Base-by-base conservation (phyloP, 2,113 vertebrate genomes). In the Toxotes jaculatrix region DNA sequence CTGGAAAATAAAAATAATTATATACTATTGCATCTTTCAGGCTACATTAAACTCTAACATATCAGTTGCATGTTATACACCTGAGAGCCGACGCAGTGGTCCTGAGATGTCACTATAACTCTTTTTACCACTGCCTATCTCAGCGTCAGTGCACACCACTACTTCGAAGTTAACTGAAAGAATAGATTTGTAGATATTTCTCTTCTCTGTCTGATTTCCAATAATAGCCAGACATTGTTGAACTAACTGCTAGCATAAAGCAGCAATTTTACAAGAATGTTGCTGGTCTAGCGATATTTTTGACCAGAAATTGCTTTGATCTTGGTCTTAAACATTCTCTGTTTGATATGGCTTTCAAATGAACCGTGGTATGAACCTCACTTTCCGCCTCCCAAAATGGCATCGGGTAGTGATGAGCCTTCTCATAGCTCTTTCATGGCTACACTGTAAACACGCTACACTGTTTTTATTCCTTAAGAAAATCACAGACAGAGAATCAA, bases 401-500 rank as follows among this genome's bases (percentile, higher is more conserved):
- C 80, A 83, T 79, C 64, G 69, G 82, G 80, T 79, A 80, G 77
- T 84, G 88, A 89, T 79, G 87, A 90, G 79, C 73, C 89, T 87
- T 82, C 90, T 88, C 87, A 56, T 82, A 80, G 72, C 82, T 85
- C 89, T 94, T 94, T 92, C 82, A 93, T 89, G 85, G 91, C 86
- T 82, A 73, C 91, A 85, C 77, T 88, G 76, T 76, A 92, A 92
- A 93, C 89, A 92, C 61, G 77, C 85, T 57, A 32, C 75, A 43
- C 78, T 83, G 84, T 91, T 93, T 92, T 90, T 92, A 86, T 84
- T 88, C 87, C 91, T 86, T 83, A 88, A 92, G 90, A 93, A 93
- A 93, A 93, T 92, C 92, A 93, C 89, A 94, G 92, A 85, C 75
- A 23, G 70, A 74, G 73, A 93, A 94, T 92, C 88, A 93, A 91